phyloP scores from a whole-genome alignment of 2,113 vertebrate genomes.

The Lampris megalopsis region DNA sequence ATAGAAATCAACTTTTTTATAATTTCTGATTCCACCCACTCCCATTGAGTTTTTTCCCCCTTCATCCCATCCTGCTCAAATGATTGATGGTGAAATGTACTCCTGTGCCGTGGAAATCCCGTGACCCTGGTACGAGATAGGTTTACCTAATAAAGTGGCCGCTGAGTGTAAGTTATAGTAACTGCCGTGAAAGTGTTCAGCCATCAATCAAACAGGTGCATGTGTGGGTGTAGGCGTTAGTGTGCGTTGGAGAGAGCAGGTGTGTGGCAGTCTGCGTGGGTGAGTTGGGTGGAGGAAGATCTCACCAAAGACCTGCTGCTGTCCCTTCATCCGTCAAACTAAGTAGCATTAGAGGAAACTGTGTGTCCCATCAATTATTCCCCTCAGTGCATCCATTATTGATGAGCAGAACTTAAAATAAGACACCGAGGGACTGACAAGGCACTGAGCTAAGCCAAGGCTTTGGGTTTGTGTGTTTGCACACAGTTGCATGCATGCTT shows the following conservation, averaged over 20 bases:
- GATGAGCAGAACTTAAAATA: constrained; percentile 79
- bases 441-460: constrained; percentile 62
- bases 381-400: constrained; percentile 73
- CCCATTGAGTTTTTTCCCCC: too few relatives aligned
- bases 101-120: too few relatives aligned
- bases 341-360: constrained; percentile 77
- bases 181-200: constrained; percentile 52
- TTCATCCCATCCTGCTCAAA: too few relatives aligned
- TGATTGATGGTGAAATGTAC: too few relatives aligned
- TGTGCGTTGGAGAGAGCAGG: constrained; percentile 12
- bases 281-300: constrained; percentile 39
- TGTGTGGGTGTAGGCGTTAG: constrained; percentile 54
- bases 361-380: constrained; percentile 80
- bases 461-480: constrained; percentile 35
- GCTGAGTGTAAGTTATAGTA: constrained; percentile 40
- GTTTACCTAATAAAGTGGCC: too few relatives aligned
- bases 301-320: constrained; percentile 66
- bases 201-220: constrained; percentile 63
- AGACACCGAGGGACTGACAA: constrained; percentile 72
- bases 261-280: not conserved
- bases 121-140: too few relatives aligned
- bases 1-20: too few relatives aligned
- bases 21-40: too few relatives aligned
- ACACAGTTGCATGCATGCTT: not conserved
- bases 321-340: constrained; percentile 75